Base-by-base conservation (phyloP, 2,113 vertebrate species). In the Accipiter cooperii region DNA sequence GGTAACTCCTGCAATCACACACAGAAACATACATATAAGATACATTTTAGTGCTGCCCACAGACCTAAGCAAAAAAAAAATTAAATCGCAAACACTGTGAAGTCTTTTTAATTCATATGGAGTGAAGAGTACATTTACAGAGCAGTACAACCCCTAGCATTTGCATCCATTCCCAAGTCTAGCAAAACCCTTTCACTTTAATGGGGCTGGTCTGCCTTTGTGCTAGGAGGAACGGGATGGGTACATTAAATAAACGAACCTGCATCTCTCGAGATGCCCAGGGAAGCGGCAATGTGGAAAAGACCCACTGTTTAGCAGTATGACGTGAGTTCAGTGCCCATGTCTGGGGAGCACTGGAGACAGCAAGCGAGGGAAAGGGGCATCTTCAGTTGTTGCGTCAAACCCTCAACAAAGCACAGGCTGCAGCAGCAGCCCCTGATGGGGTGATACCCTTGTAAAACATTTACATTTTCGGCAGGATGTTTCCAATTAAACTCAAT, bases 401-500 rank as follows among this genome's bases (percentile, higher is more conserved):
- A 64, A 84, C 38, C 55, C 87, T 71, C 78, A 61, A 63, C 69
- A 64, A 93, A 96, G 84, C 76, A 47, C 44, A 60, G 31, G 76
- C 52, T 79, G 25, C 24, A 68, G 77, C 86, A 91, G 88, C 73
- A 93, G 80, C 60, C 42, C 64, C 64, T 60, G 79, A 75, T 33
- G 31, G 57, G 20, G 75, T n/a, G 77, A 89, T 49, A 47, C 36
- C 44, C 80, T 89, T 68, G 55, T 71, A 86, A 94, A 97, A 94
- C 88, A 84, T 90, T 55, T 81, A 92, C 86, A 87, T 94, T 95
- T 95, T 78, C 89, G 95, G 94, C 89, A 92, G 91, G 91, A 95
- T 91, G 93, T 91, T 96, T 95, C 95, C 87, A 93, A 95, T 95
- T 93, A 94, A 89, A 87, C 91, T 85, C 74, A 85, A 73, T 69